phyloP scores from a whole-genome alignment of 2,797 vertebrate species.

The Capromys pilorides region DNA sequence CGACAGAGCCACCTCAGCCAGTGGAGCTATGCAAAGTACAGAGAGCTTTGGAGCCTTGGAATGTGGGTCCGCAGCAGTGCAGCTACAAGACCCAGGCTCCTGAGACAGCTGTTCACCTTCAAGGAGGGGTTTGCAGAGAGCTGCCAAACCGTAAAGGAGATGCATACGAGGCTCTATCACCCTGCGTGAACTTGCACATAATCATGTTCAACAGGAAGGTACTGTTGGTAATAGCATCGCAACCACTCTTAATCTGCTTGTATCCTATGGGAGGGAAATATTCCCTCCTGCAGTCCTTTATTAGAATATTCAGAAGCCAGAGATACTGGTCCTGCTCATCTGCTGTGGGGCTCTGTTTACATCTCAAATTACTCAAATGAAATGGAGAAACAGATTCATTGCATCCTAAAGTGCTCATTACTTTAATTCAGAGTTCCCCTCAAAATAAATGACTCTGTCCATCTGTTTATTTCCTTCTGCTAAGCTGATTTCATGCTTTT shows the following conservation, averaged over 20 bases:
- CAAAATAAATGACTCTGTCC: conserved; percentile 79
- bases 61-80: neutral
- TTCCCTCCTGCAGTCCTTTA: neutral
- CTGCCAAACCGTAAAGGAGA: neutral
- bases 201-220: neutral
- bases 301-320: conserved; percentile 15
- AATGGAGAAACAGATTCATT: conserved; percentile 76
- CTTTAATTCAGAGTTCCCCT: conserved; percentile 79
- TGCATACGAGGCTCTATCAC: neutral
- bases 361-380: conserved; percentile 77
- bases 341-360: conserved; percentile 75
- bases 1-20: neutral
- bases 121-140: neutral
- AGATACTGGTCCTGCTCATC: conserved; percentile 58
- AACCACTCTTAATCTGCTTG: neutral
- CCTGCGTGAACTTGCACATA: too few species aligned
- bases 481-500: conserved; percentile 78
- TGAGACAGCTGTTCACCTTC: neutral
- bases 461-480: conserved; percentile 79
- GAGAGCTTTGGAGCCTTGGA: neutral
- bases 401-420: conserved; percentile 78
- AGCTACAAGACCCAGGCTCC: neutral
- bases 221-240: neutral
- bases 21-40: neutral
- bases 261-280: neutral